A percentile compares a stretch with the other conserved stretches of the same genome.
Conservation (phyloP, 2,113 vertebrate genomes). For the Sorex fumeus region DNA sequence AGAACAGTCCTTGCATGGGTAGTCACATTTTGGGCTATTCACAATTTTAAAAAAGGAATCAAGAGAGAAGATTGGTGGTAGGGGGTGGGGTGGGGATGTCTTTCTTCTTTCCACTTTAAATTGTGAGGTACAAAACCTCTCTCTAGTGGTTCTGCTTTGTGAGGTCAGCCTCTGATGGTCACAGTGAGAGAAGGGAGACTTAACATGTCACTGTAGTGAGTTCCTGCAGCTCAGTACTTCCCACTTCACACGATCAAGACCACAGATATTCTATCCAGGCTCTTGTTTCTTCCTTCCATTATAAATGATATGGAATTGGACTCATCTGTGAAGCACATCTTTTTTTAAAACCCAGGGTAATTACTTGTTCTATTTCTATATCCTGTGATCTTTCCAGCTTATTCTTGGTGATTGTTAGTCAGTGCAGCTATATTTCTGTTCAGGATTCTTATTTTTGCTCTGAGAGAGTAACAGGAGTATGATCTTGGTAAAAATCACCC, state of each 20-base stretch:
- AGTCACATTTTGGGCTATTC: conserved; percentile 3
- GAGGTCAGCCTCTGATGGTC: neutral
- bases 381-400: conserved; percentile 68
- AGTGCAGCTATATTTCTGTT: conserved; percentile 44
- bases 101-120: conserved; percentile 53
- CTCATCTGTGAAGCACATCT: conserved; percentile 39
- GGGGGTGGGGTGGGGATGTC: neutral
- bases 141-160: neutral
- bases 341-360: conserved; percentile 63
- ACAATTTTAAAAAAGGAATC: conserved; percentile 34
- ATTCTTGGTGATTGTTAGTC: conserved; percentile 77
- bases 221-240: neutral
- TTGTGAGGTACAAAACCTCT: neutral
- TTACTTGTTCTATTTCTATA: conserved; percentile 81
- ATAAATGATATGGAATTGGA: conserved; percentile 59
- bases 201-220: neutral
- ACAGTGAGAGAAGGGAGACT: fast-evolving
- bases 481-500: conserved; percentile 33
- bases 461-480: neutral
- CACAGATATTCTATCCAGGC: neutral
- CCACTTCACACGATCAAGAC: neutral
- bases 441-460: conserved; percentile 57
- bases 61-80: neutral
- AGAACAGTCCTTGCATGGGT: conserved; percentile 37
- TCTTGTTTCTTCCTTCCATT: neutral